Percentiles rank a stretch among this genome's conserved stretches.
Conservation (phyloP, 2,797 vertebrate genomes). For the Pelochelys cantorii region DNA sequence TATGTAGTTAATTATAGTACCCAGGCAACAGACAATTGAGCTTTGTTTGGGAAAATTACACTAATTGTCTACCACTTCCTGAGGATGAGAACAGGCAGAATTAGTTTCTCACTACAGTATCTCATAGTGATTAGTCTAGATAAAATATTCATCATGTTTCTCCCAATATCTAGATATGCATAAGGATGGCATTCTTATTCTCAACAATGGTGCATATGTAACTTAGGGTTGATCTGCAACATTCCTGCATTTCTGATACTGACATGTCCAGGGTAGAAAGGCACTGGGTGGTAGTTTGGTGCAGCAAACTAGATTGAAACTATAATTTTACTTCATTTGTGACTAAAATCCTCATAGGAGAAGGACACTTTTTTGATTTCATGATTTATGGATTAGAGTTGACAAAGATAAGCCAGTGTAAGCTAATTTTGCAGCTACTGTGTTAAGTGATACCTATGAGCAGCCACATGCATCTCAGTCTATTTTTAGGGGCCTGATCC, state of each 20-base stretch:
- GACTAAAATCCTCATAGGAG: neutral
- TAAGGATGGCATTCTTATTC: neutral
- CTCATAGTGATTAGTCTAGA: neutral
- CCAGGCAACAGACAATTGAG: neutral
- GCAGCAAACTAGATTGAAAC: neutral
- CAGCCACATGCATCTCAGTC: neutral
- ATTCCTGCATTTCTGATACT: neutral
- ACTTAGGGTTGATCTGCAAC: neutral
- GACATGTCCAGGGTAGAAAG: neutral
- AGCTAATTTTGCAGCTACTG: neutral
- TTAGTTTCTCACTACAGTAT: neutral
- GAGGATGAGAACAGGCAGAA: neutral
- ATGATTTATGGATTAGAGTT: neutral
- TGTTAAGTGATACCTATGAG: neutral
- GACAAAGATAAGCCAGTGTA: neutral
- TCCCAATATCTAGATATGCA: neutral
- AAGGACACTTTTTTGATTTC: neutral
- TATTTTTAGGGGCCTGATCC: neutral
- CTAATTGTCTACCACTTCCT: neutral
- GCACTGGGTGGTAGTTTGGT: neutral
- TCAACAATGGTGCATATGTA: neutral
- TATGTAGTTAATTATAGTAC: neutral
- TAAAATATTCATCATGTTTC: neutral
- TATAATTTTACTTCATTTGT: neutral
- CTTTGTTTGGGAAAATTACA: slow-evolving; percentile 12